Evolutionary conservation across 2,113 vertebrate genomes (phyloP), one percentile per base, ranked within the genome.

Genomic region (Nicator chloris): DNA sequence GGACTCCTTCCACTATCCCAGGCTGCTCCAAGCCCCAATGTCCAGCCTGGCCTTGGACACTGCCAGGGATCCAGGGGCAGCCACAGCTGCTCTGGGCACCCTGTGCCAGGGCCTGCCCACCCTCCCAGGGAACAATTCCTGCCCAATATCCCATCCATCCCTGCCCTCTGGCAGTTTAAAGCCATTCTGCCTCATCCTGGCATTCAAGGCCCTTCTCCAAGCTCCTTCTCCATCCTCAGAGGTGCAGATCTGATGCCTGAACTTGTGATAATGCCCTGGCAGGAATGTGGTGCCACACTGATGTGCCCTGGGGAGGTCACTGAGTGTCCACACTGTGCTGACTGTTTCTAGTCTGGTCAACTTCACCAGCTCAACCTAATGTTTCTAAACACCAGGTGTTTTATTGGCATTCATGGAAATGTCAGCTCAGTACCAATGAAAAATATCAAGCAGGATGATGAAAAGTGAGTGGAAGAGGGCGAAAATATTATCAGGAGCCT

Each of bases 81-180:
- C 64, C 84, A 3, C 84, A 78, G 84, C 84, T 87, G 1, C 84
- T 86, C 64, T 69, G 73, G 64, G 47, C 56, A 61, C n/a, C 47
- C 64, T 61, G 49, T 54, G 40, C 64, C 64, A 87, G 56, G 64
- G 39, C 23, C 72, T 78, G 3, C 27, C 15, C 73, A 61, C 64
- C 47, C 30, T 78, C 0, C 3, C 24, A 61, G n/a, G 19, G 47
- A 40, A 47, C 19, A 40, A 70, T 47, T 54, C 22, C 40, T 40
- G 2, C 40, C 54, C 40, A n/a, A 1, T 5, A 17, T 63, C 56
- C 40, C 63, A 54, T 26, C 24, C 0, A 2, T 0, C 23, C 24
- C 28, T 27, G 2, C 19, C 15, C 6, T 42, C 13, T 47, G 7
- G 8, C 42, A 21, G 10, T 57, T 66, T 11, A 57, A 66, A 35